Conservation (phyloP, 2,797 vertebrate genomes). For the Tinamus major region DNA sequence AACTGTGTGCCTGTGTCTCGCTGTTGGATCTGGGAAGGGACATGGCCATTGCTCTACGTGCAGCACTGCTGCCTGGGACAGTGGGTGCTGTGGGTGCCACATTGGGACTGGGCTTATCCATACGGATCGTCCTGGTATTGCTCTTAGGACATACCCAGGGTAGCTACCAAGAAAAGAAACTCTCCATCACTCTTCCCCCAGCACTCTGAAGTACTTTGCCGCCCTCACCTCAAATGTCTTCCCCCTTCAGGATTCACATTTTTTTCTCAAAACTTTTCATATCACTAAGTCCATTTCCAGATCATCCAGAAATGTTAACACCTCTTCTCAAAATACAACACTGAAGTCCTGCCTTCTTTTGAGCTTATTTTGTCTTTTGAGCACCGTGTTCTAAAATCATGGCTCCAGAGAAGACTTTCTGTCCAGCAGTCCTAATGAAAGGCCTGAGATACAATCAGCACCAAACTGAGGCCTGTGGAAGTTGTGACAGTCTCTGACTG, state of each 20-base stretch:
- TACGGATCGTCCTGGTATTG: not conserved
- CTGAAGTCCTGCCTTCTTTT: rapidly evolving
- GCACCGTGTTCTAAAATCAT: not conserved
- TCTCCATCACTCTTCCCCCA: not conserved
- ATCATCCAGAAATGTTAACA: not conserved
- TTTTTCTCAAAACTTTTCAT: not conserved
- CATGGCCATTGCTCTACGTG: not conserved
- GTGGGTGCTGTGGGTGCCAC: not conserved
- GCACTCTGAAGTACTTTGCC: not conserved
- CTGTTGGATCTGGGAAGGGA: not conserved
- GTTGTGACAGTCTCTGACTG: not conserved
- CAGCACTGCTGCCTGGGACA: not conserved
- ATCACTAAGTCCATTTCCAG: not conserved
- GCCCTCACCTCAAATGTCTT: not conserved
- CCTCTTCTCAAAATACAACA: not conserved
- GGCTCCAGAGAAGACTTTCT: not conserved
- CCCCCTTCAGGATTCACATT: not conserved
- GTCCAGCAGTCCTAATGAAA: not conserved
- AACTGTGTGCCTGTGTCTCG: not conserved
- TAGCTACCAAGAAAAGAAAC: not conserved
- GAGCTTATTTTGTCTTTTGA: not conserved
- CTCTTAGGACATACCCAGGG: not conserved
- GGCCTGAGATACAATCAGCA: not conserved
- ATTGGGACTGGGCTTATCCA: not conserved
- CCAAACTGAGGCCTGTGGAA: not conserved